Conservation (phyloP, 2,113 vertebrate genomes). For the Odocoileus hemionus region DNA sequence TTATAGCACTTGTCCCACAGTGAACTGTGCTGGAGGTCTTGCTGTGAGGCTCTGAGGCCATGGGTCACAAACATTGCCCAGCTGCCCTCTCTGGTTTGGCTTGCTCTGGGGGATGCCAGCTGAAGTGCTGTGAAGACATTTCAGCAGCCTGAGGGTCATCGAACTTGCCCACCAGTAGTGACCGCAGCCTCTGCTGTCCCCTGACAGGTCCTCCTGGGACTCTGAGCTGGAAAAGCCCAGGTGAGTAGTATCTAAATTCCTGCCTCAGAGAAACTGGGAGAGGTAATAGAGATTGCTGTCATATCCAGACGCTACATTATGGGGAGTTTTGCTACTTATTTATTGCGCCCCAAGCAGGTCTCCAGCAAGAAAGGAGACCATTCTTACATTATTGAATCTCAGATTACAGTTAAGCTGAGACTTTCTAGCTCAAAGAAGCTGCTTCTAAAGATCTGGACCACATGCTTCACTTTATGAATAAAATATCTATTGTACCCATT, state of each 20-base stretch:
- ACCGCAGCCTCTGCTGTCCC: accelerated
- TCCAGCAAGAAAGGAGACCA: accelerated
- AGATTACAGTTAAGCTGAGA: background rate
- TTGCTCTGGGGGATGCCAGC: background rate
- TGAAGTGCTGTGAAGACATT: background rate
- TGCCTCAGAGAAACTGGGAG: background rate
- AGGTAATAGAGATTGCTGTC: accelerated
- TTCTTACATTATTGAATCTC: background rate
- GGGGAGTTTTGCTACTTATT: background rate
- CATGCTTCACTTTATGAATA: background rate
- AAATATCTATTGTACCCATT: background rate
- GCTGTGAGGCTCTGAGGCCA: background rate
- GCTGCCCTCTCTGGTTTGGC: background rate
- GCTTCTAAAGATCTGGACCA: background rate
- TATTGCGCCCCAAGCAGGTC: accelerated
- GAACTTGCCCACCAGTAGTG: background rate
- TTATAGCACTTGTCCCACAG: no score
- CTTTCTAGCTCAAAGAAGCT: background rate
- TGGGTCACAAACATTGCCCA: background rate
- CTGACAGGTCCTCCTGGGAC: background rate
- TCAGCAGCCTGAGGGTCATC: background rate
- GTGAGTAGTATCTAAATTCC: background rate
- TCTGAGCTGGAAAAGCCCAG: background rate
- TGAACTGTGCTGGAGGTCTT: no score
- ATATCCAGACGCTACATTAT: background rate